Percentiles rank a stretch among this genome's conserved stretches.
These are phyloP conservation scores for Manduca sexta DNA, from an alignment of 1,140 invertebrate genomes.

Conservation along the genomic window DNA sequence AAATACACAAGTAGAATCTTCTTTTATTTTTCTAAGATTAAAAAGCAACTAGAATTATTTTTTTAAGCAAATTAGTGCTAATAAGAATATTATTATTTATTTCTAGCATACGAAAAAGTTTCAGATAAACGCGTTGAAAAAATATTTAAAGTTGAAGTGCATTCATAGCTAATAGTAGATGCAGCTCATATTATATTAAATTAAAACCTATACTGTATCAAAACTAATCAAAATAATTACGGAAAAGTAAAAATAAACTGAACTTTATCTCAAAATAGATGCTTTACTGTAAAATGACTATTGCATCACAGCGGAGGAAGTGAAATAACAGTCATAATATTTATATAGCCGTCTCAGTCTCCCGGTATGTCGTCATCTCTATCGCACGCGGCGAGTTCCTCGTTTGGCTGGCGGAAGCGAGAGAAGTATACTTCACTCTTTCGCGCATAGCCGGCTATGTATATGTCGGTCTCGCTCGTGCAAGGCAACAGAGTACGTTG, in stretches of 20 bases:
- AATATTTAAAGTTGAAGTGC: too few relatives aligned
- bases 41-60: too few relatives aligned
- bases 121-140: too few relatives aligned
- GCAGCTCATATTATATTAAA: neutral
- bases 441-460: conserved; percentile 26
- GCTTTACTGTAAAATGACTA: conserved; percentile 59
- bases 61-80: too few relatives aligned
- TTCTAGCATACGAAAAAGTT: too few relatives aligned
- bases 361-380: conserved; percentile 41
- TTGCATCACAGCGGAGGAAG: conserved; percentile 71
- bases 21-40: too few relatives aligned
- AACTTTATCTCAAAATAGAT: conserved; percentile 64
- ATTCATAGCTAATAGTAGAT: too few relatives aligned
- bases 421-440: conserved; percentile 28
- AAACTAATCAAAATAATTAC: conserved; percentile 1
- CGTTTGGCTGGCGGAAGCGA: conserved; percentile 36
- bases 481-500: conserved; percentile 70
- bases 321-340: conserved; percentile 72
- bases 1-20: too few relatives aligned
- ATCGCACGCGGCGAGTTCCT: conserved; percentile 39
- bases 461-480: conserved; percentile 46
- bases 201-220: conserved; percentile 1
- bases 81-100: too few relatives aligned
- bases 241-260: conserved; percentile 16
- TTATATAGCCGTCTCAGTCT: conserved; percentile 60